phyloP scores from a whole-genome alignment of 2,888 invertebrate genomes.

The Timandra comae region DNA sequence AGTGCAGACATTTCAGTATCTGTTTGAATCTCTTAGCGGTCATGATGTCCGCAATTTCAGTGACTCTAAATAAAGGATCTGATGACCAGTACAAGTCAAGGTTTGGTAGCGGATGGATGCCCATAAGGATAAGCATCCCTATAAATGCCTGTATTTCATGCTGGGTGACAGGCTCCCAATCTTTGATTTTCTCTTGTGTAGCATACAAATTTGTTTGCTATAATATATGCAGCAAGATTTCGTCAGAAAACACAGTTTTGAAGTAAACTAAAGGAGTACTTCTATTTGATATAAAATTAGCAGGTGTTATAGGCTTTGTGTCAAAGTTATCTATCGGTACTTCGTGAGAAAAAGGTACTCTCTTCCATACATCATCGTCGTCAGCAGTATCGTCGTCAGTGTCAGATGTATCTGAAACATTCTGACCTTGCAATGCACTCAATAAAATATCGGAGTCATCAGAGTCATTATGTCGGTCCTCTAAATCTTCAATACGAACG shows the following conservation, averaged over 20 bases:
- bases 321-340: constrained; percentile 10
- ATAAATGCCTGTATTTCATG: constrained; percentile 9
- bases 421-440: too few species aligned
- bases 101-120: constrained; percentile 8
- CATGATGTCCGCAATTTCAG: constrained; percentile 9
- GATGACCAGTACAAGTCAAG: constrained; percentile 11
- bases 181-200: constrained; percentile 5
- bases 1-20: constrained; percentile 6
- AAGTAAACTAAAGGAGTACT: constrained; percentile 7
- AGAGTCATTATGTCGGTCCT: too few species aligned
- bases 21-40: constrained; percentile 7
- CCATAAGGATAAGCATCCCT: constrained; percentile 10
- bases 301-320: constrained; percentile 6
- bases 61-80: constrained; percentile 9
- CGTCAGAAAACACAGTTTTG: constrained; percentile 6
- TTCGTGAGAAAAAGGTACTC: constrained; percentile 9
- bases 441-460: too few species aligned
- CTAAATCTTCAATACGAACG: too few species aligned
- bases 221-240: constrained; percentile 6
- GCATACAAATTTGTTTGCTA: constrained; percentile 12
- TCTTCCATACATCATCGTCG: constrained; percentile 10
- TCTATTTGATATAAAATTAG: too few species aligned
- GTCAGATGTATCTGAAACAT: too few species aligned
- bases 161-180: constrained; percentile 10
- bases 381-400: constrained; percentile 3